Evolutionary conservation across 2,888 invertebrate genomes (phyloP).

Genomic region (Parthenolecanium corni): DNA sequence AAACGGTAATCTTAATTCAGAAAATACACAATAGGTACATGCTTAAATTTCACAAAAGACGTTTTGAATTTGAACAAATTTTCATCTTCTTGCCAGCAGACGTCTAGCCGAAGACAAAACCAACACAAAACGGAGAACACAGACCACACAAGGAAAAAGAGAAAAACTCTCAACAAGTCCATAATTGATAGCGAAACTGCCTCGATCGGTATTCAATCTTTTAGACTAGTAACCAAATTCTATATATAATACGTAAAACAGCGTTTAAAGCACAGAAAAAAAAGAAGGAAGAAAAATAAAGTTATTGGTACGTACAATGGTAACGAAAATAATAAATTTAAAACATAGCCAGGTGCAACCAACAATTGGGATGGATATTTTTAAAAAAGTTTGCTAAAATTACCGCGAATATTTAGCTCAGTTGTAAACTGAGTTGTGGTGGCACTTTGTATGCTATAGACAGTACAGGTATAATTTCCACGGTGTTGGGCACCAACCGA

Average conservation of each 20-base stretch:
- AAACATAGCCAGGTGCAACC: not conserved
- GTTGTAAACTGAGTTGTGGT: slow-evolving; percentile 42
- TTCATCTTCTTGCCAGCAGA: too few species aligned
- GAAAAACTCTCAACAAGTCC: too few species aligned
- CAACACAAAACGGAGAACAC: too few species aligned
- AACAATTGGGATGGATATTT: not conserved
- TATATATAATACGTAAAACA: not conserved
- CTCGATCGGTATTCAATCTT: too few species aligned
- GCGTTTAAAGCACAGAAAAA: not conserved
- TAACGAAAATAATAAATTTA: not conserved
- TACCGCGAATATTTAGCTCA: slow-evolving; percentile 39
- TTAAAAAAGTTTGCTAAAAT: slow-evolving; percentile 17
- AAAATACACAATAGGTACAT: too few species aligned
- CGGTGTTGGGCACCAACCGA: slow-evolving; percentile 37
- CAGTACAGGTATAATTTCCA: slow-evolving; percentile 46
- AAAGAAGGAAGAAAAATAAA: not conserved
- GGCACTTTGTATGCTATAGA: slow-evolving; percentile 46
- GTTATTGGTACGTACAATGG: not conserved
- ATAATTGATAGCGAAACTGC: too few species aligned
- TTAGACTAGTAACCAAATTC: too few species aligned
- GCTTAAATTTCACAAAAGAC: too few species aligned
- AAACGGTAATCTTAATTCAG: too few species aligned
- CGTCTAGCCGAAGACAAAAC: too few species aligned
- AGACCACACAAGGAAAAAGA: too few species aligned
- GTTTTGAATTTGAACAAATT: too few species aligned